Conservation (phyloP, 64 coral and sea anemone genomes). For the Catalaphyllia jardinei region DNA sequence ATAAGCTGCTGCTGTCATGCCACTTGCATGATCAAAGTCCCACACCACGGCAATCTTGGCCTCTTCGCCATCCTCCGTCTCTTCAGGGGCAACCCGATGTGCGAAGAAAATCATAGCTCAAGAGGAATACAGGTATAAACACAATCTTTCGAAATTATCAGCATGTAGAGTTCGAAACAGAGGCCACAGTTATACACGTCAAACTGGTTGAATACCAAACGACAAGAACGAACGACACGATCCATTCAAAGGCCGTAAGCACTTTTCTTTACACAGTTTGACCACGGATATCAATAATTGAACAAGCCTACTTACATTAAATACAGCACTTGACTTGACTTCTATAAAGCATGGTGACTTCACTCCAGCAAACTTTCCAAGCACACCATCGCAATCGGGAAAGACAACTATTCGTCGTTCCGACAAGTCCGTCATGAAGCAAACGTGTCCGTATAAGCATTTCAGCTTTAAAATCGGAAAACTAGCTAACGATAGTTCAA, state of each 20-base stretch:
- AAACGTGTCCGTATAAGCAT: conserved; percentile 32
- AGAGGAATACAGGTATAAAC: too few species aligned
- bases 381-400: not conserved
- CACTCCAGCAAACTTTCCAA: conserved; percentile 6
- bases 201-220: too few species aligned
- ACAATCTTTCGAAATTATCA: too few species aligned
- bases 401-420: conserved; percentile 32
- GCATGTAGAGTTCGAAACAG: too few species aligned
- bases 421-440: conserved; percentile 15
- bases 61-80: conserved; percentile 30
- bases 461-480: conserved; percentile 8
- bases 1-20: conserved; percentile 6
- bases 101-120: not conserved
- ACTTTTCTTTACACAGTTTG: not conserved
- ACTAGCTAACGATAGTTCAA: too few species aligned
- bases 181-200: too few species aligned
- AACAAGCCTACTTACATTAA: conserved; percentile 44
- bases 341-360: conserved; percentile 25
- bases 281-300: not conserved
- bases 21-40: conserved; percentile 15
- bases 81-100: conserved; percentile 39
- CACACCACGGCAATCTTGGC: conserved; percentile 37
- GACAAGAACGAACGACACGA: not conserved
- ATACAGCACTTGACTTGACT: conserved; percentile 56
- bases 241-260: too few species aligned